Evolutionary conservation across 92 coral and sea anemone genomes (phyloP), one percentile per base, ranked within the genome.

Genomic region (Siderastrea radians): DNA sequence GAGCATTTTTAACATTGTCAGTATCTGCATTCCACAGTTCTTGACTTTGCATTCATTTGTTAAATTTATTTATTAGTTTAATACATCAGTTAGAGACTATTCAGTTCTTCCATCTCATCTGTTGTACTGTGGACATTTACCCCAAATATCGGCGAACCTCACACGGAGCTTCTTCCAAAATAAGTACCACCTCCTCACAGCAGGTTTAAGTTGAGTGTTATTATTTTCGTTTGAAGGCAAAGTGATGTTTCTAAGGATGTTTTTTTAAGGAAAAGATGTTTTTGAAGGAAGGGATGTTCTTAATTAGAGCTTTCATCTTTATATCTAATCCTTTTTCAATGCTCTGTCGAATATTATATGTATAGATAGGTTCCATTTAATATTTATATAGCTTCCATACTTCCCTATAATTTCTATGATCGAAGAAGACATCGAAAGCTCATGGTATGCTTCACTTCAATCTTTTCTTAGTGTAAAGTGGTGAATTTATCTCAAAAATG

Each of bases 391-490:
- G 51, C 68, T 45, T 83, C 66, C 1, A 82, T 74, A 65, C 92
- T 81, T 14, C 82, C 84, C 73, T 55, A 86, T 7, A 74, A 13
- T 74, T 78, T 81, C 86, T 87, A 88, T 68, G 49, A 51, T 46
- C 58, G 52, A 79, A 71, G 65, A 73, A 17, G 76, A 78, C 81
- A 82, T 82, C 5, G 92, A 74, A 50, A 88, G 68, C 75, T 88
- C 92, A 72, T 88, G 82, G 54, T 88, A 88, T 13, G 77, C 81
- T 50, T 88, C 73, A 74, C n/a, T 75, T 50, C 17, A 88, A 89
- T 19, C 84, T 76, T 1, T 89, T 81, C 67, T 89, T 89, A 1
- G 68, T 60, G 78, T 57, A 77, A 48, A 85, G 83, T 13, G 68
- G 59, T 49, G 77, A 64, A 72, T 89, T 89, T 51, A 89, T 75